phyloP scores from a whole-genome alignment of 2,888 invertebrate species.

The Erebia aethiops region DNA sequence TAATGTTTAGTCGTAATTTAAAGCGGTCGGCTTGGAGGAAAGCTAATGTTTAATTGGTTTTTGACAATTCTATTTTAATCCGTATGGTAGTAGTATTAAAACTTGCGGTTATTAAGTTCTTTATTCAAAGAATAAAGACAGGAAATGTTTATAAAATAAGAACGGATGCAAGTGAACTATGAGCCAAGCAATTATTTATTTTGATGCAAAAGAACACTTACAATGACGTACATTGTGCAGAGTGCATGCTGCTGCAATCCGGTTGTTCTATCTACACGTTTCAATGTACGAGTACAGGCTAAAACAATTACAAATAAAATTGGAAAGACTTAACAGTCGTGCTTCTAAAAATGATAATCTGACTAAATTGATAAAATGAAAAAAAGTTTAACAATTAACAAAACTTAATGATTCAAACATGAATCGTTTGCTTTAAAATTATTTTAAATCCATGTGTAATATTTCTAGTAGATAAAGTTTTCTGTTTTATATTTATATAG shows the following conservation, averaged over 20 bases:
- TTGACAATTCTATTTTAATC: background rate
- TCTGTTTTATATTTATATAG: background rate
- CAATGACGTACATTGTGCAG: constrained; percentile 65
- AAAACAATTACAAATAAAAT: constrained; percentile 57
- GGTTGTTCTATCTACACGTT: constrained; percentile 67
- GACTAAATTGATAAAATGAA: constrained; percentile 32
- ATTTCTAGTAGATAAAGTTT: too few relatives aligned
- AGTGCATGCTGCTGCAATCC: constrained; percentile 71
- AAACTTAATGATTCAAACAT: constrained; percentile 24
- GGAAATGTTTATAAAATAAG: background rate
- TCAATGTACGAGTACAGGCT: constrained; percentile 64
- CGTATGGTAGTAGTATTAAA: background rate
- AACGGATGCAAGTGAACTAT: constrained; percentile 7
- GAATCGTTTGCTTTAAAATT: too few relatives aligned
- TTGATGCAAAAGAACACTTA: constrained; percentile 39
- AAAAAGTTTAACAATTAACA: constrained; percentile 21
- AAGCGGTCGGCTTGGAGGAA: too few relatives aligned
- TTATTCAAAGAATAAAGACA: too few relatives aligned
- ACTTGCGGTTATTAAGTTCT: background rate
- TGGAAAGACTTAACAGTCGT: constrained; percentile 31
- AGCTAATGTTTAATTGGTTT: background rate
- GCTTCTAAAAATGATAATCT: constrained; percentile 17
- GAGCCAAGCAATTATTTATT: constrained; percentile 38
- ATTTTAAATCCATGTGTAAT: too few relatives aligned
- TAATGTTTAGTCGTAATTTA: too few relatives aligned